These are phyloP conservation scores for Colletes latitarsis DNA, from an alignment of 1,140 invertebrate genomes.

Conservation along the genomic window DNA sequence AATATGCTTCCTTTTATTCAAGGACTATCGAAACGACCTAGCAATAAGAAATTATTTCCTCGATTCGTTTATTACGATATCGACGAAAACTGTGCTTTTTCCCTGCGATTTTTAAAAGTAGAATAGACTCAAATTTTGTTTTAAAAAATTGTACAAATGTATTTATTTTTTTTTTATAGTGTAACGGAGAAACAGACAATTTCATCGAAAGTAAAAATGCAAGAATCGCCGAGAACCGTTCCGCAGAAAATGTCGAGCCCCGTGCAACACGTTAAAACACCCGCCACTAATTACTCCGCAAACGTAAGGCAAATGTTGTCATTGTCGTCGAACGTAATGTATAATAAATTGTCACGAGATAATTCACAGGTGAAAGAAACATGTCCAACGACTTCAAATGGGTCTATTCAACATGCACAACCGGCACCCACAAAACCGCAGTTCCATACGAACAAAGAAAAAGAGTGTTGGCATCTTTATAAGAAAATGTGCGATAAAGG, in stretches of 20 bases:
- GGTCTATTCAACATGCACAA: slow-evolving; percentile 10
- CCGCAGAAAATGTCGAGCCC: slow-evolving; percentile 6
- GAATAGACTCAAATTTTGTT: too few relatives aligned
- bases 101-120: too few relatives aligned
- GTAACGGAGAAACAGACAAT: slow-evolving; percentile 11
- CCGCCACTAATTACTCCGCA: background rate
- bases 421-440: slow-evolving; percentile 63
- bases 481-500: slow-evolving; percentile 87
- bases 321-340: background rate
- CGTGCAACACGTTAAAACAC: background rate
- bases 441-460: slow-evolving; percentile 82
- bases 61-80: background rate
- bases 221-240: background rate
- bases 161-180: background rate
- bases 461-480: slow-evolving; percentile 87
- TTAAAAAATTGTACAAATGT: background rate
- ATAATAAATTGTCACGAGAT: background rate
- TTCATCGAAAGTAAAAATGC: background rate
- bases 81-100: too few relatives aligned
- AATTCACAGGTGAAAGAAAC: slow-evolving; percentile 15
- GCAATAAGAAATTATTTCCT: slow-evolving; percentile 1
- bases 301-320: slow-evolving; percentile 3
- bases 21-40: background rate
- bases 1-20: slow-evolving; percentile 6
- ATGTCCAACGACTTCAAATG: slow-evolving; percentile 6